Evolutionary conservation across 2,888 invertebrate species (phyloP).

Genomic region (Magallana nippona): DNA sequence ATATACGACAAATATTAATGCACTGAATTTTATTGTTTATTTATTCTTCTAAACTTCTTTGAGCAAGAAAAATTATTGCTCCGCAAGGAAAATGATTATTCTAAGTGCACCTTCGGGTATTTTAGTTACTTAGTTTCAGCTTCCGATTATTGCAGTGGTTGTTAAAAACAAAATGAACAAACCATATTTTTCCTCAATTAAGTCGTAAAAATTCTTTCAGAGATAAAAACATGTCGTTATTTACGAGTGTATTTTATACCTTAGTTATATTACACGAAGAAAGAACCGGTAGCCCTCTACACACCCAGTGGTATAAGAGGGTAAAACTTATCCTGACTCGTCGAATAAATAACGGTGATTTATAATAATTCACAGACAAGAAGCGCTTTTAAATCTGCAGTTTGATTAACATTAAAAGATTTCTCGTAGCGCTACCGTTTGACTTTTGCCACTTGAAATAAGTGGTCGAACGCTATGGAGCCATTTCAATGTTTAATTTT

Average conservation of each 20-base stretch:
- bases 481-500: constrained; percentile 39
- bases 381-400: constrained; percentile 12
- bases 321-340: not conserved
- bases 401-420: constrained; percentile 31
- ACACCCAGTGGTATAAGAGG: not conserved
- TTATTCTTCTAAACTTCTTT: not conserved
- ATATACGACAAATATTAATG: not conserved
- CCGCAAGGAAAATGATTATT: not conserved
- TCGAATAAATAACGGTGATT: constrained; percentile 6
- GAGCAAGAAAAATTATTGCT: constrained; percentile 7
- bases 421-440: constrained; percentile 36
- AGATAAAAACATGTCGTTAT: not conserved
- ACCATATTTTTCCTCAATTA: not conserved
- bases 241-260: constrained; percentile 13
- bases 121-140: not conserved
- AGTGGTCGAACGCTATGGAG: constrained; percentile 32
- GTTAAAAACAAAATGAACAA: constrained; percentile 6
- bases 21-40: not conserved
- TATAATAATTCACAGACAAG: constrained; percentile 7
- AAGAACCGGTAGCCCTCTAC: not conserved
- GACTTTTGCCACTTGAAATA: constrained; percentile 34
- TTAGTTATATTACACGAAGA: not conserved
- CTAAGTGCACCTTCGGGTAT: constrained; percentile 22
- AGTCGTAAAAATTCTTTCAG: constrained; percentile 22
- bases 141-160: not conserved